These are phyloP conservation scores for Alfaro cultratus DNA, from an alignment of 2,797 vertebrate species.

Conservation along the genomic window DNA sequence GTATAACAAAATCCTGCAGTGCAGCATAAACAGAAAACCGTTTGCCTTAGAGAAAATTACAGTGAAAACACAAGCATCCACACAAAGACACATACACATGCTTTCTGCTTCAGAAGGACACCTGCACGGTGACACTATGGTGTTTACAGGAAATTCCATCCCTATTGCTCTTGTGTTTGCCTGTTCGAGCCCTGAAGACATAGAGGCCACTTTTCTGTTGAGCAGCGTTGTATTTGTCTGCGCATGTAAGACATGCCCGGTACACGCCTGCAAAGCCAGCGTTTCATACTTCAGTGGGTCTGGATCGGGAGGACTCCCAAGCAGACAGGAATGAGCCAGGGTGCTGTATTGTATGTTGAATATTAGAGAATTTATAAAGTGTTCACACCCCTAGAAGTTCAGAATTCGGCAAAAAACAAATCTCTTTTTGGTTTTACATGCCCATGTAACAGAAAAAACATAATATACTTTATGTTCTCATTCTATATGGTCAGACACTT, in stretches of 20 bases:
- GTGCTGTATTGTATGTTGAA: constrained; percentile 61
- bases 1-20: constrained; percentile 7
- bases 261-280: constrained; percentile 62
- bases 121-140: constrained; percentile 55
- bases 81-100: constrained; percentile 10
- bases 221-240: constrained; percentile 67
- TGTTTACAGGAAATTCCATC: constrained; percentile 74
- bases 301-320: constrained; percentile 41
- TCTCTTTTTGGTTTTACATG: not conserved
- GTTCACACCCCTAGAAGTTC: not conserved
- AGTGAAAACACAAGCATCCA: constrained; percentile 30
- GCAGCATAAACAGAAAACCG: not conserved
- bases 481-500: not conserved
- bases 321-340: constrained; percentile 67
- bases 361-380: constrained; percentile 45
- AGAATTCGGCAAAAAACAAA: not conserved
- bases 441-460: not conserved
- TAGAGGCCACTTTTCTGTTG: constrained; percentile 64
- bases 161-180: constrained; percentile 66
- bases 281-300: constrained; percentile 67
- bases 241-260: constrained; percentile 73
- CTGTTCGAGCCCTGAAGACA: constrained; percentile 64
- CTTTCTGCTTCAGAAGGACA: constrained; percentile 41
- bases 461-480: not conserved
- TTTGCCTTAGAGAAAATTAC: constrained; percentile 3